Conservation (phyloP, 2,888 invertebrate species). For the Myopa testacea region DNA sequence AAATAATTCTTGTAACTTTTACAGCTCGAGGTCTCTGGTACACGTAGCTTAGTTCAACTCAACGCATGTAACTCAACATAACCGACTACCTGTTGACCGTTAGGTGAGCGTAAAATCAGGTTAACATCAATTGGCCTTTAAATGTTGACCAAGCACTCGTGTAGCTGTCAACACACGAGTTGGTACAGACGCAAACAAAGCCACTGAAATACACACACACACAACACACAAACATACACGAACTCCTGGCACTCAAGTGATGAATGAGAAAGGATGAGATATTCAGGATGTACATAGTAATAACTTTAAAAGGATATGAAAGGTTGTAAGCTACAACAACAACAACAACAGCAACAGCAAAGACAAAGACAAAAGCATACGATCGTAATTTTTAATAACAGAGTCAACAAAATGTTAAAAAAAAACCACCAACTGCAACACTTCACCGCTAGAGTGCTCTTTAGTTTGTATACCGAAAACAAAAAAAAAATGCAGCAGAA, state of each 20-base stretch:
- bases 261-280: no score
- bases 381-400: no score
- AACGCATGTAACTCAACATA: not conserved
- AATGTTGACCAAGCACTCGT: constrained; percentile 18
- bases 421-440: constrained; percentile 27
- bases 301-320: no score
- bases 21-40: no score
- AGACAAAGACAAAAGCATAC: no score
- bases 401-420: not conserved
- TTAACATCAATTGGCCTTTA: constrained; percentile 31
- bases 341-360: no score
- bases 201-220: no score
- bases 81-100: constrained; percentile 21
- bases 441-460: constrained; percentile 1
- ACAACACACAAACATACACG: no score
- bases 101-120: constrained; percentile 8
- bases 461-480: not conserved
- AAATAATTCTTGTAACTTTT: not conserved
- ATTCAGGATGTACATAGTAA: no score
- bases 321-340: no score
- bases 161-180: not conserved
- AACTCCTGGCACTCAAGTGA: no score
- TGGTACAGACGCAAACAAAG: no score
- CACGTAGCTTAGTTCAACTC: not conserved
- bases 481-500: not conserved